Evolutionary conservation across 23 tunicate species (phyloP).

Genomic region (Phallusia fumigata): DNA sequence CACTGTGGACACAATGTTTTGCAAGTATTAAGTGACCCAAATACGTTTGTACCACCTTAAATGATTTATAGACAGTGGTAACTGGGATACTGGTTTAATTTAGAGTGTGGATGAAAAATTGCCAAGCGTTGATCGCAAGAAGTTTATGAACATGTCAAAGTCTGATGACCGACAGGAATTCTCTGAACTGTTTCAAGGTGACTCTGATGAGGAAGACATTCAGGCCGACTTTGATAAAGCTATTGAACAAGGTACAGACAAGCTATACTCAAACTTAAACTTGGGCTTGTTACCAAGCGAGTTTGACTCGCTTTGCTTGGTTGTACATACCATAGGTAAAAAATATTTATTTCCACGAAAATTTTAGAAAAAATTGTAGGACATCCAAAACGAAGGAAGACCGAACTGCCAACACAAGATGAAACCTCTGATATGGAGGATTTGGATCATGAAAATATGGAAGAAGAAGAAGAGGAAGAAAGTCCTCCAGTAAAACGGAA

Average conservation of each 20-base stretch:
- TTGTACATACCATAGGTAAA: too few species aligned
- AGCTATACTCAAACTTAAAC: too few species aligned
- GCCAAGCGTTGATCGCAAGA: slow-evolving; percentile 64
- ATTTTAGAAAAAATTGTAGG: too few species aligned
- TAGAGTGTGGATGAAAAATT: slow-evolving; percentile 75
- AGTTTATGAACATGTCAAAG: slow-evolving; percentile 48
- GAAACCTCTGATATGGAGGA: neutral
- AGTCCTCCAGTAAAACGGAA: slow-evolving; percentile 7
- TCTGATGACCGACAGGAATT: slow-evolving; percentile 57
- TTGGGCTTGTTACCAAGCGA: too few species aligned
- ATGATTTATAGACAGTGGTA: too few species aligned
- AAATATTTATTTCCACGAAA: too few species aligned
- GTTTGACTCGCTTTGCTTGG: too few species aligned
- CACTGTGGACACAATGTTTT: too few species aligned
- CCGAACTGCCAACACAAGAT: neutral
- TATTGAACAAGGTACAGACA: slow-evolving; percentile 22
- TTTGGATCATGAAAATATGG: neutral
- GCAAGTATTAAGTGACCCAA: too few species aligned
- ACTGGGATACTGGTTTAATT: neutral
- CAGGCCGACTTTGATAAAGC: slow-evolving; percentile 38
- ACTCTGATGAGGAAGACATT: slow-evolving; percentile 38
- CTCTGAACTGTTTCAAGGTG: slow-evolving; percentile 43
- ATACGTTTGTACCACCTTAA: too few species aligned
- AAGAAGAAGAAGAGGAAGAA: neutral
- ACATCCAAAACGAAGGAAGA: neutral